Evolutionary conservation across 2,797 vertebrate species (phyloP), one percentile per base, ranked within the genome.

Genomic region (Tokudaia muenninki): DNA sequence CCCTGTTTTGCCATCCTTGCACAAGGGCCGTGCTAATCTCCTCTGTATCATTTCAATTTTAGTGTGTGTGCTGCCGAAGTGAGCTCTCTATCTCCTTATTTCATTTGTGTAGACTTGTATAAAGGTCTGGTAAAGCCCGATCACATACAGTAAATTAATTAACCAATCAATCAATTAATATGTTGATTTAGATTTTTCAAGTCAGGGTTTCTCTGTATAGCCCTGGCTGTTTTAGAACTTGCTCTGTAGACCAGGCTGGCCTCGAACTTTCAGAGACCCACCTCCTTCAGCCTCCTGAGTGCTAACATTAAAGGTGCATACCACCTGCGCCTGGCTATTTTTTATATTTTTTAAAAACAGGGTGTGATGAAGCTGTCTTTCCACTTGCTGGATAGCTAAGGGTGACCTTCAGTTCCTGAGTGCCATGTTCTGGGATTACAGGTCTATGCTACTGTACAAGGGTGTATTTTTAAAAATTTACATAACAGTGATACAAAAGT

Each of bases 401-500:
- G 31, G 6, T 50, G 31, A 50, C 21, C 1, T 90, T 78, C 12
- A n/a, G 24, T 21, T 50, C 57, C 29, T 78, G 8, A 78, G 44
- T n/a, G 12, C 41, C 74, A 50, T n/a, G 14, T 50, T 77, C 31
- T 26, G 57, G 57, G 57, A 63, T 50, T 78, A n/a, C 7, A 63
- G 21, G 41, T 47, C 13, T 90, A n/a, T 63, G 31, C 31, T 47
- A 63, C 74, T 47, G 22, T 34, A 21, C 72, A 13, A 44, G 21
- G 21, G 6, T 47, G 6, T 34, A 6, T 16, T 44, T 89, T 77
- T 84, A 86, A 3, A 47, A 61, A 75, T 61, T 88, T 91, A 92
- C 77, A 82, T 81, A 65, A 87, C 94, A 93, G 55, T 79, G 31
- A 78, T 4, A 59, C 22, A 88, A 59, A 92, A 87, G 67, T 29